phyloP scores from a whole-genome alignment of 1,140 invertebrate species.

The Meloidogyne hapla region DNA sequence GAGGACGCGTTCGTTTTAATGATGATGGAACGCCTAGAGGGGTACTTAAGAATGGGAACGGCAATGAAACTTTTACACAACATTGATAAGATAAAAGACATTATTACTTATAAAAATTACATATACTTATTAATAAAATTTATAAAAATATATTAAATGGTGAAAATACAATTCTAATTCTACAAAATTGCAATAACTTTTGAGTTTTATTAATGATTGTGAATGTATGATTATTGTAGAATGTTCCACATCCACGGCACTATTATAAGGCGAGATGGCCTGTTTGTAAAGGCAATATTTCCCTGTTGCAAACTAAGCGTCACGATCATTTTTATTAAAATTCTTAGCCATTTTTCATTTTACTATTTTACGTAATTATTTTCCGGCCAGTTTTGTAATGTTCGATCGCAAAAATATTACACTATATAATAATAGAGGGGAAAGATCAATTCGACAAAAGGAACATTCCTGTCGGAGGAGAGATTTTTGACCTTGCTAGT shows the following conservation, averaged over 20 bases:
- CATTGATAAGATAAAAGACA: background rate
- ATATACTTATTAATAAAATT: too few species aligned
- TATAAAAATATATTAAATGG: too few species aligned
- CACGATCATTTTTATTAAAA: background rate
- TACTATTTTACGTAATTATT: background rate
- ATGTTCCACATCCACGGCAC: background rate
- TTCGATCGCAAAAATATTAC: background rate
- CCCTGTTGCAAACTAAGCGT: background rate
- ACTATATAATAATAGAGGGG: background rate
- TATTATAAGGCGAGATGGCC: background rate
- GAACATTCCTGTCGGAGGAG: background rate
- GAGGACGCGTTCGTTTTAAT: slow-evolving; percentile 43
- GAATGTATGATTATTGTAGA: background rate
- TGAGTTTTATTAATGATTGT: background rate
- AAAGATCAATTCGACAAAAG: background rate
- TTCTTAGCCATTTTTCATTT: background rate
- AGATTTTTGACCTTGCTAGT: background rate
- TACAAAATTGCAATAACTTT: background rate
- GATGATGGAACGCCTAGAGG: slow-evolving; percentile 44
- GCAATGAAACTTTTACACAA: slow-evolving; percentile 15
- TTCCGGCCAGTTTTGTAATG: background rate
- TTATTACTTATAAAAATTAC: background rate
- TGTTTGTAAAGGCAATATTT: background rate
- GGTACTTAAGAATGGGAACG: slow-evolving; percentile 43
- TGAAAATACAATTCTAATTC: background rate